These are phyloP conservation scores for Malurus alboscapulatus DNA, from an alignment of 2,113 vertebrate species.

Conservation along the genomic window DNA sequence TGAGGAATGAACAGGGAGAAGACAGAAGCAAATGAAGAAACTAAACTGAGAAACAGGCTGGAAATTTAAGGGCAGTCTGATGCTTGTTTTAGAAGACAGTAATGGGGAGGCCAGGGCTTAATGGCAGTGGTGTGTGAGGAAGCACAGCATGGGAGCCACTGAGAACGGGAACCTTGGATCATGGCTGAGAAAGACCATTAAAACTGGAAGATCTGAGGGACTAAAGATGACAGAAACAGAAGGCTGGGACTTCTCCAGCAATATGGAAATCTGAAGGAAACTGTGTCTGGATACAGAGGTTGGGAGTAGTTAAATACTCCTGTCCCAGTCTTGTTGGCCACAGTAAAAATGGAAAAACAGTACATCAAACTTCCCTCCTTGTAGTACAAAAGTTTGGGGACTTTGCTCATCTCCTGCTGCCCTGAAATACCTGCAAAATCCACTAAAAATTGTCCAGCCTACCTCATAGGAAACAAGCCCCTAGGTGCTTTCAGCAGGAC, in stretches of 20 bases:
- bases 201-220: background rate
- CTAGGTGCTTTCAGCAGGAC: background rate
- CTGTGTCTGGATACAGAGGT: background rate
- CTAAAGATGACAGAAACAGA: background rate
- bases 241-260: background rate
- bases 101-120: background rate
- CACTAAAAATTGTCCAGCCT: background rate
- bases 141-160: background rate
- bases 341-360: background rate
- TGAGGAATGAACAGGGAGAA: background rate
- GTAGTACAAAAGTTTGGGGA: background rate
- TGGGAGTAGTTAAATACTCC: background rate
- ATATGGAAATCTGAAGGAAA: background rate
- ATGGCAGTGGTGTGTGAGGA: background rate
- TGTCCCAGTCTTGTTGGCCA: accelerated
- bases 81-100: background rate
- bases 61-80: background rate
- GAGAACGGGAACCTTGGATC: background rate
- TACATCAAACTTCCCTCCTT: background rate
- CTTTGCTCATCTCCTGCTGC: background rate
- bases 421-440: background rate
- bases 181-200: background rate
- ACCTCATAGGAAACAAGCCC: background rate
- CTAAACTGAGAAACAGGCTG: background rate
- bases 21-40: background rate